phyloP scores from a whole-genome alignment of 2,797 vertebrate genomes.

The Echeneis naucrates region DNA sequence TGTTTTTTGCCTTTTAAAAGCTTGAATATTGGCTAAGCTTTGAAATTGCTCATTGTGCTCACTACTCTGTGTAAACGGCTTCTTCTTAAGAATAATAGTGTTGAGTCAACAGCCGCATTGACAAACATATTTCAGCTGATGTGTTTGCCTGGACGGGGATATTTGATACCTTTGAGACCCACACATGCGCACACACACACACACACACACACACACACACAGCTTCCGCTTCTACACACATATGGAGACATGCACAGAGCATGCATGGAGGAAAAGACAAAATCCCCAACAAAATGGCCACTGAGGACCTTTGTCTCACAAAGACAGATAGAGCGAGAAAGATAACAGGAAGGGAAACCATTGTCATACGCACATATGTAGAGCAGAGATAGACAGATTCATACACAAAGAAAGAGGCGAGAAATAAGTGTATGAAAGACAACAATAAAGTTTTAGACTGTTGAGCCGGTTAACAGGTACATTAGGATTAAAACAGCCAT shows the following conservation, averaged over 20 bases:
- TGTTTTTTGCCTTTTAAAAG: conserved; percentile 56
- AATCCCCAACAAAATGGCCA: conserved; percentile 69
- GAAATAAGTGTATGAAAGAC: not conserved
- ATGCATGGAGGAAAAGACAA: conserved; percentile 22
- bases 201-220: conserved; percentile 17
- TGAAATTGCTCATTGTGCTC: conserved; percentile 73
- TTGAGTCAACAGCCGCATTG: conserved; percentile 75
- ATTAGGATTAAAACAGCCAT: too few relatives aligned
- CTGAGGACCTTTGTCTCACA: conserved; percentile 57
- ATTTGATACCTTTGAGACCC: conserved; percentile 59
- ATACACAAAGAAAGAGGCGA: not conserved
- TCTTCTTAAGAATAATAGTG: conserved; percentile 73
- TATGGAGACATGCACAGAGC: conserved; percentile 25
- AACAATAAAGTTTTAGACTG: not conserved
- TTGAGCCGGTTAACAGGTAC: not conserved
- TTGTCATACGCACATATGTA: conserved; percentile 19
- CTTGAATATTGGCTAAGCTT: conserved; percentile 58
- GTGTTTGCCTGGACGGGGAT: conserved; percentile 56
- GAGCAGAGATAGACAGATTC: not conserved
- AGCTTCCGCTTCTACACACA: conserved; percentile 39
- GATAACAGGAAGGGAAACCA: conserved; percentile 28
- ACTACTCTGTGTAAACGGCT: conserved; percentile 58
- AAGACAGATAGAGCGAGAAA: conserved; percentile 11
- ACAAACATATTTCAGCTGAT: conserved; percentile 75
- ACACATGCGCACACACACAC: conserved; percentile 24